These are phyloP conservation scores for Platyscapa corneri DNA, from an alignment of 1,140 invertebrate species.

Conservation along the genomic window DNA sequence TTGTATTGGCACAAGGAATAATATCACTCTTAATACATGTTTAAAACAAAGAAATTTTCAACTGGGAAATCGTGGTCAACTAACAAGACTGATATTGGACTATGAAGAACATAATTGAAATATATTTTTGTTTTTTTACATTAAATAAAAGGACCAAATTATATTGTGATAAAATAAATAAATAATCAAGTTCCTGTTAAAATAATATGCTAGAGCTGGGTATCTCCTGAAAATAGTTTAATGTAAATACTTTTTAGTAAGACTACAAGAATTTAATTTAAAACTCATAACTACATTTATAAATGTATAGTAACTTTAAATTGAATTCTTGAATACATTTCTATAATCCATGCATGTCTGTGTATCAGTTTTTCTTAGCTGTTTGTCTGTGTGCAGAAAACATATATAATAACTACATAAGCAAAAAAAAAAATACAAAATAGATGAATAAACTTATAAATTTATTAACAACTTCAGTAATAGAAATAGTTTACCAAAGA, in stretches of 20 bases:
- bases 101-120: constrained; percentile 63
- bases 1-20: constrained; percentile 60
- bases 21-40: constrained; percentile 62
- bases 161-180: constrained; percentile 44
- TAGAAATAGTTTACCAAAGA: constrained; percentile 51
- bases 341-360: neutral
- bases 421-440: constrained; percentile 41
- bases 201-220: constrained; percentile 41
- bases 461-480: constrained; percentile 54
- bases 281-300: neutral
- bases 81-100: constrained; percentile 72
- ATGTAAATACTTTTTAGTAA: constrained; percentile 49
- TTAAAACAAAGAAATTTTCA: constrained; percentile 61
- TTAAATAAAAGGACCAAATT: constrained; percentile 43
- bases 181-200: constrained; percentile 47
- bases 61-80: constrained; percentile 71
- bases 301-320: neutral
- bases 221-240: constrained; percentile 53
- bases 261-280: constrained; percentile 40
- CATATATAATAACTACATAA: constrained; percentile 38
- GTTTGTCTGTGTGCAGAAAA: neutral
- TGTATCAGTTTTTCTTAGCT: neutral
- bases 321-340: neutral
- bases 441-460: constrained; percentile 57
- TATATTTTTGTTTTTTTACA: constrained; percentile 43